Evolutionary conservation across 2,888 invertebrate species (phyloP).

Genomic region (Andricus quercusramuli): DNA sequence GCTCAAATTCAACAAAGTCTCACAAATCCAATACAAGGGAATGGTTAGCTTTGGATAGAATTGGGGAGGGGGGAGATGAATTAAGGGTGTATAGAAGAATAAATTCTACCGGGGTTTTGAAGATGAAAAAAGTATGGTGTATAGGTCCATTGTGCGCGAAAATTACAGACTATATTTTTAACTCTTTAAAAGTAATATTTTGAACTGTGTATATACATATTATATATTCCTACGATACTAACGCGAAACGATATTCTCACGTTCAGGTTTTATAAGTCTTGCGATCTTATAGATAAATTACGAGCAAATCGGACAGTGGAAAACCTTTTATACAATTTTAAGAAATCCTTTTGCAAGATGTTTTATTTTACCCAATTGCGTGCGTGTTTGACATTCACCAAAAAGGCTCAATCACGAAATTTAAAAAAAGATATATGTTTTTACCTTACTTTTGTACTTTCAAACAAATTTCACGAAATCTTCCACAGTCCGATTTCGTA

Average conservation of each 20-base stretch:
- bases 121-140: constrained; percentile 59
- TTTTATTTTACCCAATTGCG: background rate
- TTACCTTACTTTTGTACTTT: constrained; percentile 24
- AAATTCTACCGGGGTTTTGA: constrained; percentile 52
- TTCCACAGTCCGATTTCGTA: constrained; percentile 44
- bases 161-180: constrained; percentile 78
- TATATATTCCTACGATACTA: constrained; percentile 69
- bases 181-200: constrained; percentile 77
- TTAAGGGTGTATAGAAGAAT: constrained; percentile 54
- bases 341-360: constrained; percentile 15
- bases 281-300: constrained; percentile 24
- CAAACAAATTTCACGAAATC: background rate
- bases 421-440: constrained; percentile 36
- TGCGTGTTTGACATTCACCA: background rate
- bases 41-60: constrained; percentile 24
- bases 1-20: constrained; percentile 73
- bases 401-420: constrained; percentile 40
- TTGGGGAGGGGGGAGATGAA: constrained; percentile 44
- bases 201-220: constrained; percentile 73
- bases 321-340: constrained; percentile 4
- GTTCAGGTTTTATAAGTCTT: constrained; percentile 61
- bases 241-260: constrained; percentile 71
- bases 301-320: constrained; percentile 12
- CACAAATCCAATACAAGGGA: constrained; percentile 58
- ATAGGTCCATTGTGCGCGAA: constrained; percentile 76